Evolutionary conservation across 1,140 invertebrate species (phyloP), one percentile per base, ranked within the genome.

Genomic region (Hypothenemus hampei): DNA sequence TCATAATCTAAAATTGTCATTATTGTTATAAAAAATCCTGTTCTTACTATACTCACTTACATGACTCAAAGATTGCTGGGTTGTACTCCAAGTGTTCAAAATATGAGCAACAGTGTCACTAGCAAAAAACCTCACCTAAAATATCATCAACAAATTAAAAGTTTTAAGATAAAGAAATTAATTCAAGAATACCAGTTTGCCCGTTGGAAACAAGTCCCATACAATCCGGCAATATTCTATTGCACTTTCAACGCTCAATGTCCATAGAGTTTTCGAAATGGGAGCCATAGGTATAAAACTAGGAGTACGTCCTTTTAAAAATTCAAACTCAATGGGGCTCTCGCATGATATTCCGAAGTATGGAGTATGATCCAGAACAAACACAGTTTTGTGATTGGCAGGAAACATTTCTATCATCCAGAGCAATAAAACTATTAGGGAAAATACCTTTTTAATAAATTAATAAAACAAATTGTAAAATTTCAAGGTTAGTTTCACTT

Each of bases 151-250:
- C n/a, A n/a, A n/a, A n/a, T n/a, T n/a, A n/a, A n/a, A n/a, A n/a
- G n/a, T n/a, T n/a, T n/a, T n/a, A n/a, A 31, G 2, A 3, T 31
- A 31, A 1, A 8, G 10, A 31, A 31, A 31, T 31, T 31, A 31
- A 31, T 11, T 31, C 10, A 11, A 11, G 10, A 1, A 8, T 79
- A 92, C 89, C 73, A 94, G 74, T 81, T 93, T 92, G 53, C 85
- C 85, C 29, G 80, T 75, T 0, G 93, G 91, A 77, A 93, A 97
- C 19, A 97, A 77, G 75, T 98, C 95, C 90, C 92, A 97, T 5
- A 96, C 91, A 61, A 97, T 93, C 18, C 94, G 79, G 66, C 92
- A 93, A 68, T 97, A 98, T 75, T 98, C 95, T 41, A 96, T 80
- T 3, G 92, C 85, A 3, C 91, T 87, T 78, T 98, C 95, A 1